These are phyloP conservation scores for Plusia festucae DNA, from an alignment of 2,888 invertebrate species.

Conservation along the genomic window DNA sequence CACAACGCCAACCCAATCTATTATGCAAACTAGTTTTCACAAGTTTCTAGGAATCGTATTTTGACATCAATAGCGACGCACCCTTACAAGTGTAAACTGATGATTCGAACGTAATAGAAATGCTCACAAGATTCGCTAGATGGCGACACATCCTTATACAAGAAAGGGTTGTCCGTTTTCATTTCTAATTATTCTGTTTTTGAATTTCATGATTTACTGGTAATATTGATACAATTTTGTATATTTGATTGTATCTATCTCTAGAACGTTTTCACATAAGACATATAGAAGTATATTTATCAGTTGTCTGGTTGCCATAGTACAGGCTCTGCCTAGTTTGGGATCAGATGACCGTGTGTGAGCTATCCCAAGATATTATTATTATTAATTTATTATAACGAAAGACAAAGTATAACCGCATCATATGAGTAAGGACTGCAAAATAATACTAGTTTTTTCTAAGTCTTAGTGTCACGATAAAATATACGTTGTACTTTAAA, in stretches of 20 bases:
- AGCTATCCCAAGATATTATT: too few species aligned
- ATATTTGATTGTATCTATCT: too few species aligned
- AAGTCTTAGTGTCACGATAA: not conserved
- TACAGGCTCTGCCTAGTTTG: too few species aligned
- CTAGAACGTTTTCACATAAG: too few species aligned
- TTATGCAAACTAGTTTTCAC: not conserved
- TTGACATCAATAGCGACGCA: slow-evolving; percentile 29
- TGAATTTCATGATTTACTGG: too few species aligned
- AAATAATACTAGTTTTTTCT: not conserved
- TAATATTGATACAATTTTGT: too few species aligned
- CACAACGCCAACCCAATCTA: not conserved
- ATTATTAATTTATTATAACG: too few species aligned
- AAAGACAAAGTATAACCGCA: slow-evolving; percentile 1
- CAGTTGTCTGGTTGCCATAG: too few species aligned
- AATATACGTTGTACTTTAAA: slow-evolving; percentile 13
- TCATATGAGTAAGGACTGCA: not conserved
- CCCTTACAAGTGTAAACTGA: slow-evolving; percentile 60
- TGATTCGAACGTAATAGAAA: slow-evolving; percentile 63
- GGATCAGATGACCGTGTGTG: too few species aligned
- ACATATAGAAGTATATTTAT: too few species aligned
- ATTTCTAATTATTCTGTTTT: slow-evolving; percentile 37
- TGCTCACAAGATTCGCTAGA: slow-evolving; percentile 37
- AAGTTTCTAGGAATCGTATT: not conserved
- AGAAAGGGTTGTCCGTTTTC: slow-evolving; percentile 14
- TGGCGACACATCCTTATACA: slow-evolving; percentile 34